Evolutionary conservation across 2,113 vertebrate genomes (phyloP).

Genomic region (Heterochromis multidens): DNA sequence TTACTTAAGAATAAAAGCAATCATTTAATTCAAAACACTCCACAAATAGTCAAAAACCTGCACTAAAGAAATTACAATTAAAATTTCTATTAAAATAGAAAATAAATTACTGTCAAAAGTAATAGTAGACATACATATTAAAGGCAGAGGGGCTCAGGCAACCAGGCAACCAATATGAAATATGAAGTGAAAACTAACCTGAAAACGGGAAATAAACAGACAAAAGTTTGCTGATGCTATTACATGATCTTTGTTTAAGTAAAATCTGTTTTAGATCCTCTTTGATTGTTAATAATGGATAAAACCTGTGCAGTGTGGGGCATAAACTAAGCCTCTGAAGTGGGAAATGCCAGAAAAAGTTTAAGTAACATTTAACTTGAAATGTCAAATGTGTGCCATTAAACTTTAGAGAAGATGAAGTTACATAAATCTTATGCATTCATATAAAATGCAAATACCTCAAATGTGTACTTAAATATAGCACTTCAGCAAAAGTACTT

Average conservation of each 20-base stretch:
- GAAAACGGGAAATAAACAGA: background rate
- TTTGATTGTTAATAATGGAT: too few species aligned
- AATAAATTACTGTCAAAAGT: background rate
- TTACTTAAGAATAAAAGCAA: background rate
- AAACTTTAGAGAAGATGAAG: background rate
- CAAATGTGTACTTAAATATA: background rate
- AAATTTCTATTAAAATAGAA: background rate
- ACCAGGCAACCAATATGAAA: too few species aligned
- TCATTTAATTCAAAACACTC: background rate
- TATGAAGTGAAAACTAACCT: background rate
- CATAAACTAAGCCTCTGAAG: background rate
- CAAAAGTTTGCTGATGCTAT: background rate
- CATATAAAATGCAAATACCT: background rate
- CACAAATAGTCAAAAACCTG: background rate
- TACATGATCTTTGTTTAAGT: too few species aligned
- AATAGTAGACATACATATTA: background rate
- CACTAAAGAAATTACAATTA: background rate
- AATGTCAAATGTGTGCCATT: background rate
- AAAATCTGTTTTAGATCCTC: too few species aligned
- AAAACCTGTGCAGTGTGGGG: background rate
- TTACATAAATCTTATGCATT: background rate
- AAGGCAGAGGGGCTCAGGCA: too few species aligned
- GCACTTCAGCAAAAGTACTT: background rate
- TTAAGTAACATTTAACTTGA: background rate
- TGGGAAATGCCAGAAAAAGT: too few species aligned